Conservation (phyloP, 2,888 invertebrate species). For the Ceriagrion tenellum region DNA sequence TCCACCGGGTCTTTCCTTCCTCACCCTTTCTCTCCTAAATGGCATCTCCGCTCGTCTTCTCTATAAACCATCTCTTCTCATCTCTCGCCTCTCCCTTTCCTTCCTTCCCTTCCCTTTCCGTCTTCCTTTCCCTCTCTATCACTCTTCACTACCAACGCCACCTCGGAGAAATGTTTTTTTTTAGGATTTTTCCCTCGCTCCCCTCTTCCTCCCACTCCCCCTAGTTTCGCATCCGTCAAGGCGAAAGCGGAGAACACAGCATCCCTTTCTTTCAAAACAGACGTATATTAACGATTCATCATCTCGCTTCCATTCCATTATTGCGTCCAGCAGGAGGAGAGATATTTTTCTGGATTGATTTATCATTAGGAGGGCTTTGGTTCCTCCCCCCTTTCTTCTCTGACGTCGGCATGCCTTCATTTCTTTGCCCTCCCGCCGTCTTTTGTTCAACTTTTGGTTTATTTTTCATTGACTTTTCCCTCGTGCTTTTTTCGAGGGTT, state of each 20-base stretch:
- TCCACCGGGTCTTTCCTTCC: slow-evolving; percentile 32
- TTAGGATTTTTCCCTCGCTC: background rate
- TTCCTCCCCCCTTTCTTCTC: background rate
- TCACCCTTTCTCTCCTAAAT: background rate
- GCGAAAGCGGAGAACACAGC: background rate
- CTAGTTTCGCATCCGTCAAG: background rate
- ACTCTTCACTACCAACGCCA: background rate
- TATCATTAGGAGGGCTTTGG: background rate
- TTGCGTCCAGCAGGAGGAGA: background rate
- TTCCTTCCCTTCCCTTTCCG: background rate
- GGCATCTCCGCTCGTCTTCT: slow-evolving; percentile 37
- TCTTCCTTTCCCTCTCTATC: background rate
- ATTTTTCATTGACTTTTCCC: background rate
- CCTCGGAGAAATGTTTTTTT: background rate
- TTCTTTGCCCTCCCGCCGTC: background rate
- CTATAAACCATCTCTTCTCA: background rate
- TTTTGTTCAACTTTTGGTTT: background rate
- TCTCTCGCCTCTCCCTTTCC: background rate
- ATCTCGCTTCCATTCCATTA: background rate
- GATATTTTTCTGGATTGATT: background rate
- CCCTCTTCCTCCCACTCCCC: background rate
- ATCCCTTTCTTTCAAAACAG: background rate
- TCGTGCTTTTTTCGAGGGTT: background rate
- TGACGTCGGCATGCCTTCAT: background rate
- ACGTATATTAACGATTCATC: slow-evolving; percentile 12